These are phyloP conservation scores for Diplodus sargus DNA, from an alignment of 2,797 vertebrate genomes.

Conservation along the genomic window DNA sequence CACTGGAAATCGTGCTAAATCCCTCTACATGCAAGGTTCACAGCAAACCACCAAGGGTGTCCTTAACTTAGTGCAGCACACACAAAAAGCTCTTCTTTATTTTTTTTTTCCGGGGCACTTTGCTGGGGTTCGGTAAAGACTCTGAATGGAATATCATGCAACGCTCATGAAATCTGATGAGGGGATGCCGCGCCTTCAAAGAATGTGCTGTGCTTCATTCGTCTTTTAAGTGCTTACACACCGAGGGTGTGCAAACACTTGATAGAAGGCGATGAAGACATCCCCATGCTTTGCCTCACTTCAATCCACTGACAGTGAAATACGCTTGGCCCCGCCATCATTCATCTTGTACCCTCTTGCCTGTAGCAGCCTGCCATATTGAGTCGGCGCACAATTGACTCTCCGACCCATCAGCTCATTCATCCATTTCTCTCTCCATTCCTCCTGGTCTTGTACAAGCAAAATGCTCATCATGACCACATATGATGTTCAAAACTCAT, in stretches of 20 bases:
- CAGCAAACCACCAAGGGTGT: slow-evolving; percentile 57
- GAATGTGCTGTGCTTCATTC: slow-evolving; percentile 26
- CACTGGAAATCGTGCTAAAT: slow-evolving; percentile 75
- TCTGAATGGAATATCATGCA: slow-evolving; percentile 36
- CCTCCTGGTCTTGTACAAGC: slow-evolving; percentile 66
- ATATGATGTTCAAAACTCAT: slow-evolving; percentile 69
- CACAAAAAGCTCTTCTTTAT: slow-evolving; percentile 13
- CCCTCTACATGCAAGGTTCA: slow-evolving; percentile 68
- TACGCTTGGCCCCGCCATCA: slow-evolving; percentile 40
- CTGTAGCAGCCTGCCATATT: slow-evolving; percentile 66
- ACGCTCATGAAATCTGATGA: slow-evolving; percentile 43
- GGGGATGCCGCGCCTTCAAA: slow-evolving; percentile 36
- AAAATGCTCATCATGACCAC: slow-evolving; percentile 65
- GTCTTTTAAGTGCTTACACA: slow-evolving; percentile 34
- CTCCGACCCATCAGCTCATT: slow-evolving; percentile 63
- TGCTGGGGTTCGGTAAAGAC: slow-evolving; percentile 9
- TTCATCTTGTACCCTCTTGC: slow-evolving; percentile 62
- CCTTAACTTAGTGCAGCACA: slow-evolving; percentile 49
- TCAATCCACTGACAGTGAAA: slow-evolving; percentile 66
- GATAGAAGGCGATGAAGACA: slow-evolving; percentile 60
- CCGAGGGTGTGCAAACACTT: slow-evolving; percentile 28
- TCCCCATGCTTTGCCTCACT: slow-evolving; percentile 62
- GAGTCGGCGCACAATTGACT: slow-evolving; percentile 67
- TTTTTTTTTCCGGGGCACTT: not conserved
- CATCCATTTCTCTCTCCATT: slow-evolving; percentile 62